These are phyloP conservation scores for Allygus modestus DNA, from an alignment of 2,888 invertebrate genomes.

Conservation along the genomic window DNA sequence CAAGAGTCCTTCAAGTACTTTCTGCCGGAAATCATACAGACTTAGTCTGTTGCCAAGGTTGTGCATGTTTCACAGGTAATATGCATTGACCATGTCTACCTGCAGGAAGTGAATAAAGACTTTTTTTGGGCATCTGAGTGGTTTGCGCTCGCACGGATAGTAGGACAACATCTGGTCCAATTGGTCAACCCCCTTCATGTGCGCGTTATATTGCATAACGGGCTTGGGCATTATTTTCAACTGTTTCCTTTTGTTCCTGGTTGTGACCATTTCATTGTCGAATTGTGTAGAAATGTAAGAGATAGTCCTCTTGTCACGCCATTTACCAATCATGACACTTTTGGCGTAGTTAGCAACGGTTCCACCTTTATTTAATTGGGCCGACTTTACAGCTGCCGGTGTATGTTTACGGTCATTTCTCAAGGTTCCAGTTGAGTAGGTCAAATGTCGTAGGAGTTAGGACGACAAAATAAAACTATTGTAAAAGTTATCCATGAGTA, in stretches of 20 bases:
- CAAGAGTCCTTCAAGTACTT: background rate
- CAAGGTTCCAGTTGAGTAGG: slow-evolving; percentile 20
- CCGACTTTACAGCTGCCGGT: background rate
- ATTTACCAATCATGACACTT: slow-evolving; percentile 20
- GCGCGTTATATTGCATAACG: slow-evolving; percentile 50
- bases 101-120: slow-evolving; percentile 4
- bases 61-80: background rate
- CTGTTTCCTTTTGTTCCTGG: background rate
- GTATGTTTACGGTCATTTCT: background rate
- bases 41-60: background rate
- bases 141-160: slow-evolving; percentile 35
- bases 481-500: slow-evolving; percentile 45
- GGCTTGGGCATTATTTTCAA: background rate
- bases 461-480: slow-evolving; percentile 1
- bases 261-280: background rate
- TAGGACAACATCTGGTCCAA: slow-evolving; percentile 60
- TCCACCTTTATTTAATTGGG: slow-evolving; percentile 18
- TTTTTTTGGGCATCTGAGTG: slow-evolving; percentile 58
- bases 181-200: slow-evolving; percentile 53
- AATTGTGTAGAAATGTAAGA: background rate
- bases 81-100: background rate
- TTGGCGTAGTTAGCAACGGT: slow-evolving; percentile 68
- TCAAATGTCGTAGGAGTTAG: background rate
- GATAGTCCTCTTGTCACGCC: slow-evolving; percentile 1
- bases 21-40: background rate